Evolutionary conservation across 2,113 vertebrate species (phyloP).

Genomic region (Maccullochella peelii): DNA sequence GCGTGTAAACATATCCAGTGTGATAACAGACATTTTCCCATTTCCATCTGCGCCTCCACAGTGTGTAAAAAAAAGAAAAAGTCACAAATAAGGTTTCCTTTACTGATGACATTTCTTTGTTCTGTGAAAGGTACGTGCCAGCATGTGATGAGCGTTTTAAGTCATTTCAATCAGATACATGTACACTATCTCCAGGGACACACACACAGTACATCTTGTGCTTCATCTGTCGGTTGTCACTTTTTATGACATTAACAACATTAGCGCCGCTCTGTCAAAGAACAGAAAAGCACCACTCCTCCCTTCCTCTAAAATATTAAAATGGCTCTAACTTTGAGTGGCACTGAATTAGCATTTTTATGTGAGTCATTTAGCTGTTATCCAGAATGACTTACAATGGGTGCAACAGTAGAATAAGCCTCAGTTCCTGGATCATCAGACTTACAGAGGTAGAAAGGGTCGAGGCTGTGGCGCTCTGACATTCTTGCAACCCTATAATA

Average conservation of each 20-base stretch:
- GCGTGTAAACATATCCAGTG: slow-evolving; percentile 17
- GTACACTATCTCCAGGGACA: slow-evolving; percentile 24
- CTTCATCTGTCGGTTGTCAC: slow-evolving; percentile 58
- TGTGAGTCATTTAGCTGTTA: slow-evolving; percentile 55
- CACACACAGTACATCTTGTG: not conserved
- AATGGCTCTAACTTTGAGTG: slow-evolving; percentile 57
- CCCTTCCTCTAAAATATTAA: slow-evolving; percentile 33
- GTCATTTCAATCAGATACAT: slow-evolving; percentile 18
- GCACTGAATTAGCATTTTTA: slow-evolving; percentile 58
- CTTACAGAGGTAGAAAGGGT: slow-evolving; percentile 3
- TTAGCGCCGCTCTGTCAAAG: slow-evolving; percentile 38
- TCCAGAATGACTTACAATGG: slow-evolving; percentile 30
- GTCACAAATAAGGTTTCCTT: not conserved
- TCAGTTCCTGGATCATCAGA: slow-evolving; percentile 23
- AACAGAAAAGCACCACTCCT: slow-evolving; percentile 2
- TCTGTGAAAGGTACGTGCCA: slow-evolving; percentile 10
- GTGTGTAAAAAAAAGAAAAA: not conserved
- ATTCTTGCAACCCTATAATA: slow-evolving; percentile 39
- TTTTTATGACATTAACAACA: slow-evolving; percentile 51
- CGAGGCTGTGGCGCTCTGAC: slow-evolving; percentile 17
- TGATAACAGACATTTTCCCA: slow-evolving; percentile 9
- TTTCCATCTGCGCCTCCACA: slow-evolving; percentile 6
- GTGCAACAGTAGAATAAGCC: slow-evolving; percentile 28
- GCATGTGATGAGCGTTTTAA: slow-evolving; percentile 30
- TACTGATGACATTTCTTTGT: slow-evolving; percentile 15